A percentile compares a stretch with the other conserved stretches of the same genome.
These are phyloP conservation scores for Blera fallax DNA, from an alignment of 2,888 invertebrate genomes.

Conservation along the genomic window DNA sequence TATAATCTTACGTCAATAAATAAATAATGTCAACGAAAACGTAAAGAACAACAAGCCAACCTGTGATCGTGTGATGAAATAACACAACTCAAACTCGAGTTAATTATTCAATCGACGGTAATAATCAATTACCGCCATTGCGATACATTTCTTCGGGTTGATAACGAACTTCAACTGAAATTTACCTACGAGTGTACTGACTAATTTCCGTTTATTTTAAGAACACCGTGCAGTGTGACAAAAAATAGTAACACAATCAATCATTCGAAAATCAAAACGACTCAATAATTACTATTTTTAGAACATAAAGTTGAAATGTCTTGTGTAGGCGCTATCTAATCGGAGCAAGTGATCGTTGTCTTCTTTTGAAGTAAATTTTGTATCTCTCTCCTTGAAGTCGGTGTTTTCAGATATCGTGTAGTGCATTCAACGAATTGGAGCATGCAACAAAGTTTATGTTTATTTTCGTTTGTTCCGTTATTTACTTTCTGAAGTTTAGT, in stretches of 20 bases:
- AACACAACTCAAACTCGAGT: not conserved
- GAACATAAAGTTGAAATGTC: slow-evolving; percentile 14
- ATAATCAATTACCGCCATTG: slow-evolving; percentile 24
- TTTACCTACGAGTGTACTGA: not conserved
- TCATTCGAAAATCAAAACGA: not conserved
- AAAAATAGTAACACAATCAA: not conserved
- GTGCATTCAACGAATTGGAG: not conserved
- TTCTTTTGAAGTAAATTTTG: not conserved
- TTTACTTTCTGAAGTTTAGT: not conserved
- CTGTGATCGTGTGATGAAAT: slow-evolving; percentile 41
- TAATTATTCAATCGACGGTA: slow-evolving; percentile 37
- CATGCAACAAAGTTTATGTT: not conserved
- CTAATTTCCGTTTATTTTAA: slow-evolving; percentile 16
- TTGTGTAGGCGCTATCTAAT: slow-evolving; percentile 35
- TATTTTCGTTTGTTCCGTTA: not conserved
- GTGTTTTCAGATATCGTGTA: not conserved
- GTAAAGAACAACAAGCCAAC: not conserved
- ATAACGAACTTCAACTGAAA: slow-evolving; percentile 7
- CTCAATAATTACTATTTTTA: slow-evolving; percentile 1
- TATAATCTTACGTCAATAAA: slow-evolving; percentile 25
- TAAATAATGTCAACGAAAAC: not conserved
- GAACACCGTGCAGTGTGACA: not conserved
- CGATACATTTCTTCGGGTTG: slow-evolving; percentile 2
- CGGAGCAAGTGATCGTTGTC: slow-evolving; percentile 17
- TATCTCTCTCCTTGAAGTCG: not conserved